These are phyloP conservation scores for Nematostella vectensis DNA, from an alignment of 92 coral and sea anemone species.

Conservation along the genomic window DNA sequence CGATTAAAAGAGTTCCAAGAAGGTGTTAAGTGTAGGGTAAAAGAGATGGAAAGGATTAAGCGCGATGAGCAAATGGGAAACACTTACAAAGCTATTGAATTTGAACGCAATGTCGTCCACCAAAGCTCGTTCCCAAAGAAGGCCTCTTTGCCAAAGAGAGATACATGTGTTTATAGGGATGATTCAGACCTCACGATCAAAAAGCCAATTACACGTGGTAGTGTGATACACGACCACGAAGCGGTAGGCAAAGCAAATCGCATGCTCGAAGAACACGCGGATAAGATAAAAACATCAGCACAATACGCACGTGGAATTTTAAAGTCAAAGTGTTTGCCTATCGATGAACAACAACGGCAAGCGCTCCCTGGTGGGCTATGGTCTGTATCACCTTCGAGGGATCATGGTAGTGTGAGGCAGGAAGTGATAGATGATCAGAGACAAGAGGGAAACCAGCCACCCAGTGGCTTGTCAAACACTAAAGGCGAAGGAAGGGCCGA, in stretches of 20 bases:
- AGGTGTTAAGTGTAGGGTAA: constrained; percentile 72
- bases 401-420: constrained; percentile 25
- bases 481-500: background rate
- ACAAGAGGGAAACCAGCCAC: background rate
- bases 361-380: constrained; percentile 88
- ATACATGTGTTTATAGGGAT: constrained; percentile 91
- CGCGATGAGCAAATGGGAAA: constrained; percentile 76
- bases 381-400: constrained; percentile 42
- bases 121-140: constrained; percentile 90
- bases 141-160: constrained; percentile 41
- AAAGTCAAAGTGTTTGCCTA: constrained; percentile 58
- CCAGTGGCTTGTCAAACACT: background rate
- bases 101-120: constrained; percentile 83
- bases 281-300: constrained; percentile 58
- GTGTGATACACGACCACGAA: constrained; percentile 67
- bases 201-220: constrained; percentile 52
- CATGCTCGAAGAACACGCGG: constrained; percentile 67
- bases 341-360: constrained; percentile 26
- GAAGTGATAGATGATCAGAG: background rate
- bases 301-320: constrained; percentile 76
- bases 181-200: constrained; percentile 70
- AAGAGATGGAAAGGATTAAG: constrained; percentile 67
- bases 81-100: constrained; percentile 71
- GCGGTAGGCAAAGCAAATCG: constrained; percentile 85
- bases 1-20: constrained; percentile 77